Base-by-base conservation (phyloP, 2,113 vertebrate species). In the Entomyzon cyanotis region DNA sequence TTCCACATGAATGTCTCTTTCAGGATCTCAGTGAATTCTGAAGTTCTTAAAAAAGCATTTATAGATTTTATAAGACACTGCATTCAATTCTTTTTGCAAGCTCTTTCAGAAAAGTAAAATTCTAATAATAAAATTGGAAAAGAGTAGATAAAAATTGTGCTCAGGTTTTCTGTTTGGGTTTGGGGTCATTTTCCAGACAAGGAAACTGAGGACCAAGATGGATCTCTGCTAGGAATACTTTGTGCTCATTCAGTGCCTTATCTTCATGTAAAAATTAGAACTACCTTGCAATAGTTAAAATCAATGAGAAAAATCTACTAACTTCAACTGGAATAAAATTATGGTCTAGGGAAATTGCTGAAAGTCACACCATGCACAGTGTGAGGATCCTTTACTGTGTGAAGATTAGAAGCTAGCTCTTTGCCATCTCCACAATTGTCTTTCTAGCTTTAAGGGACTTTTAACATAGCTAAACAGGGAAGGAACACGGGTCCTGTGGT, bases 381-480 rank as follows among this genome's bases (percentile, higher is more conserved):
- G 41, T 55, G 62, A 75, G 24, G 24, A 53, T 60, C 52, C 53
- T 52, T 74, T 39, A 44, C 15, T 33, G 4, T 62, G 27, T 86
- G 75, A 87, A 91, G 30, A 79, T 65, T 74, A 92, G 30, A 87
- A 95, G 47, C 9, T 58, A 73, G 33, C 8, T 79, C 42, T 93
- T 39, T 85, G 23, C 14, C 23, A 28, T 42, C n/a, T 37, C 20
- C 8, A 77, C 17, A 60, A 14, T 22, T 73, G 23, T 23, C 33
- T 75, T 71, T 94, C 31, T 86, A 41, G 19, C 42, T 87, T 94
- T 83, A 77, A 94, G 76, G 59, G 41, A 52, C 10, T 71, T 90
- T 71, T 82, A 77, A 73, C 47, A 73, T 20, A 91, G 68, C 58
- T 86, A 95, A 97, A 89, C 63, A 88, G 87, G 85, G 28, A 90